Conservation (phyloP, 2,113 vertebrate genomes). For the Malaclemys terrapin region DNA sequence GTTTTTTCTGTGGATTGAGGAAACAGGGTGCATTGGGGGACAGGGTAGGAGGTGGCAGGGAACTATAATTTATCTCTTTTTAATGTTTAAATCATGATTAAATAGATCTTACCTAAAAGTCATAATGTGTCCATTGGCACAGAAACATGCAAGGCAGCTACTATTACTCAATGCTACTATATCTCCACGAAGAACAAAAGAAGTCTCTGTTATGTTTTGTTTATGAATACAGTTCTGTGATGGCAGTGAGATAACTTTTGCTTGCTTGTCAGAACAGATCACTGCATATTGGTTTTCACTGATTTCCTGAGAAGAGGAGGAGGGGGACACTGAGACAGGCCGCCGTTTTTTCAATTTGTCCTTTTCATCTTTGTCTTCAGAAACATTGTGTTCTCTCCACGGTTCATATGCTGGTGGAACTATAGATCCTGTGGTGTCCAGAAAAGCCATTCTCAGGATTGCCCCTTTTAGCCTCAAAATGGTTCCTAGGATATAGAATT, state of each 20-base stretch:
- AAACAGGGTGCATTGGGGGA: background rate
- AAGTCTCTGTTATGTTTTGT: conserved; percentile 98
- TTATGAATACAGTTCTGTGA: conserved; percentile 95
- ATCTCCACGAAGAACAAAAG: conserved; percentile 95
- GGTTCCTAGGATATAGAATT: conserved; percentile 85
- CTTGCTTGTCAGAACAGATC: conserved; percentile 99
- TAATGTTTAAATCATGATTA: background rate
- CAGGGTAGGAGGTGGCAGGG: background rate
- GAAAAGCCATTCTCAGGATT: conserved; percentile 92
- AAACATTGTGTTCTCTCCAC: conserved; percentile 92
- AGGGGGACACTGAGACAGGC: conserved; percentile 95
- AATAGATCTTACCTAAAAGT: conserved; percentile 91
- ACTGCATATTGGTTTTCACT: conserved; percentile 95
- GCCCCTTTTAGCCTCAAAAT: conserved; percentile 94
- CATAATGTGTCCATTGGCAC: conserved; percentile 99
- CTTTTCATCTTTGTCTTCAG: conserved; percentile 94
- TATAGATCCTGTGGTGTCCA: conserved; percentile 90
- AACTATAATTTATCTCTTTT: background rate
- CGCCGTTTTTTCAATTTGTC: conserved; percentile 91
- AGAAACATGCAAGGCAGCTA: conserved; percentile 95
- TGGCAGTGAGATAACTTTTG: conserved; percentile 95
- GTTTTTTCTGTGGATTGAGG: background rate
- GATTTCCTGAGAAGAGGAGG: conserved; percentile 96
- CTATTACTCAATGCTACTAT: conserved; percentile 91
- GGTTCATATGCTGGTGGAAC: conserved; percentile 87